Evolutionary conservation across 2,888 invertebrate genomes (phyloP).

Genomic region (Hanleya hanleyi): DNA sequence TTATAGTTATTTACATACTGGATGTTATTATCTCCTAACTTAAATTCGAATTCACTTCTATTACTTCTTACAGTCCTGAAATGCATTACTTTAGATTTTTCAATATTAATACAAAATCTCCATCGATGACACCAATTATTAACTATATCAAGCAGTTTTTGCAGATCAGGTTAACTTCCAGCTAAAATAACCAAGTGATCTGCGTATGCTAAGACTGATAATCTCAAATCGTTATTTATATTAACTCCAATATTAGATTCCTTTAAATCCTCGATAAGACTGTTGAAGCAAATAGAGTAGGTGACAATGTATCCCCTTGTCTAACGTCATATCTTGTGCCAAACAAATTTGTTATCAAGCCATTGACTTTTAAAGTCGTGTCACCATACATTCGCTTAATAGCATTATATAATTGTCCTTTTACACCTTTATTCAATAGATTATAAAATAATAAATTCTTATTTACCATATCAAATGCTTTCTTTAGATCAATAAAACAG

Average conservation of each 20-base stretch:
- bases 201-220: no score
- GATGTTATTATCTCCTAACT: no score
- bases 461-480: background rate
- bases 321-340: background rate
- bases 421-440: background rate
- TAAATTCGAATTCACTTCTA: no score
- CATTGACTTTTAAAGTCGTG: background rate
- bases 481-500: background rate
- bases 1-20: no score
- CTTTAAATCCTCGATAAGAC: background rate
- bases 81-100: no score
- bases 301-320: background rate
- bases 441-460: background rate
- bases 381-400: background rate
- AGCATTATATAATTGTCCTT: background rate
- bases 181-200: no score
- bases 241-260: background rate
- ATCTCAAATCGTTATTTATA: no score
- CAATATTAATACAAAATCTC: no score
- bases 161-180: no score
- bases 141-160: no score
- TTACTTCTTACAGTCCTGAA: no score
- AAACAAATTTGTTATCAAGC: background rate
- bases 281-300: background rate
- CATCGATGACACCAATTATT: no score